Base-by-base conservation (phyloP, 2,888 invertebrate species). In the Drosophila mercatorum region DNA sequence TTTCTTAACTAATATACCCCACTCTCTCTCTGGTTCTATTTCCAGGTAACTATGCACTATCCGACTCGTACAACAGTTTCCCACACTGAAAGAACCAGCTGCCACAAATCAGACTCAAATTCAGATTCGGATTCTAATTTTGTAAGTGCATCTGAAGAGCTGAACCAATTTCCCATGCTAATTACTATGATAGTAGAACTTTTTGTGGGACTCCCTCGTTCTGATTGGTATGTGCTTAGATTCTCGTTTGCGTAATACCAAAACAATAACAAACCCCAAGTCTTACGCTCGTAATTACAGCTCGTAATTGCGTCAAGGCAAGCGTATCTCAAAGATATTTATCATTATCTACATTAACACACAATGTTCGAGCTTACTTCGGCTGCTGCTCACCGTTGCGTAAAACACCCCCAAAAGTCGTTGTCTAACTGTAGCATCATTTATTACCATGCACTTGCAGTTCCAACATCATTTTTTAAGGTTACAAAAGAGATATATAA, bases 301-400 rank as follows among this genome's bases (percentile, higher is more conserved):
- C 53, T 63, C 34, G 70, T 87, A 75, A 84, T 82, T 87, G 82
- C 55, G 64, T 17, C 71, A 76, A 78, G 75, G 78, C 63, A 87
- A 84, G 85, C 87, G 83, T 83, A 76, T 82, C 88, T 84, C 68
- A 1, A 72, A 83, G 80, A 80, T 84, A 74, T 64, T 44, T 41
- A 44, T 51, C 51, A 51, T 51, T 51, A 36, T 51, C 34, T 67
- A 59, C 59, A 78, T 69, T 65, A 70, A 70, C 67, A 71, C 68
- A 75, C 64, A 63, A 55, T 59, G 63, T 72, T 43, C n/a, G 22
- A 43, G 56, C 59, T 61, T 11, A 66, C 12, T 8, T 44, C 11
- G 46, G 34, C 8, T 28, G 59, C 70, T 63, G 82, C 60, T 57
- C 84, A 86, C 31, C 86, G 74, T 79, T 59, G 74, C 83, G 68